A percentile compares a stretch with the other conserved stretches of the same genome.
Evolutionary conservation across 92 coral and sea anemone species (phyloP).

Genomic region (Phenganax stokvisi): DNA sequence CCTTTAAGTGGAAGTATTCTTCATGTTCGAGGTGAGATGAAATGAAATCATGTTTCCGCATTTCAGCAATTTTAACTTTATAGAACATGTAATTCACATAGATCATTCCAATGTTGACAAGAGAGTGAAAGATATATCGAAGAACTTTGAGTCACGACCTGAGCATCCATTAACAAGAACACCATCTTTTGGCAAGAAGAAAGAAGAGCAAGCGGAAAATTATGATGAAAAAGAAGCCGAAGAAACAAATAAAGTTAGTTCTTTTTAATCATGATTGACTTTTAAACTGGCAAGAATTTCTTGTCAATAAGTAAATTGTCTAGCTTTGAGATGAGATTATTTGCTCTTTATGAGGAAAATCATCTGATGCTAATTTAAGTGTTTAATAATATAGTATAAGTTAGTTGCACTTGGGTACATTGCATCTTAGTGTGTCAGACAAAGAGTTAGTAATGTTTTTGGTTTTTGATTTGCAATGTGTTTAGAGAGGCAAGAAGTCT

Average conservation of each 20-base stretch:
- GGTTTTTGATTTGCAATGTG: neutral
- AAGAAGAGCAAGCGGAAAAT: conserved; percentile 33
- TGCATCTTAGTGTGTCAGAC: neutral
- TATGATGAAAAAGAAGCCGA: conserved; percentile 57
- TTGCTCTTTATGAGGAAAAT: no score
- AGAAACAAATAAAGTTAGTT: conserved; percentile 55
- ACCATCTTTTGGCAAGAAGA: conserved; percentile 57
- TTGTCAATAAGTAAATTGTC: no score
- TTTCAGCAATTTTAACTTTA: neutral
- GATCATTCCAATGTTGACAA: conserved; percentile 86
- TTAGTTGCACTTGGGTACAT: neutral
- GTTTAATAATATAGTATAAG: no score
- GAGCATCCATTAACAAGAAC: conserved; percentile 61
- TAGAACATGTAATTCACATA: neutral
- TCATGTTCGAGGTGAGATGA: conserved; percentile 72
- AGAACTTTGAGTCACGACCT: conserved; percentile 55
- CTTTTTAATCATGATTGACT: no score
- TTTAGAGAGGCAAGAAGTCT: conserved; percentile 15
- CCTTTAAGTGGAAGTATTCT: conserved; percentile 90
- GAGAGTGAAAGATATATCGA: conserved; percentile 62
- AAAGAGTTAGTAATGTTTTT: neutral
- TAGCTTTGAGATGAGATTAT: no score
- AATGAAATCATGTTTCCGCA: neutral
- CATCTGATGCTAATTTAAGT: no score
- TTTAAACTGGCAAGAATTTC: no score